Evolutionary conservation across 2,888 invertebrate species (phyloP), one percentile per base, ranked within the genome.

Genomic region (Malthinus seriepunctatus): DNA sequence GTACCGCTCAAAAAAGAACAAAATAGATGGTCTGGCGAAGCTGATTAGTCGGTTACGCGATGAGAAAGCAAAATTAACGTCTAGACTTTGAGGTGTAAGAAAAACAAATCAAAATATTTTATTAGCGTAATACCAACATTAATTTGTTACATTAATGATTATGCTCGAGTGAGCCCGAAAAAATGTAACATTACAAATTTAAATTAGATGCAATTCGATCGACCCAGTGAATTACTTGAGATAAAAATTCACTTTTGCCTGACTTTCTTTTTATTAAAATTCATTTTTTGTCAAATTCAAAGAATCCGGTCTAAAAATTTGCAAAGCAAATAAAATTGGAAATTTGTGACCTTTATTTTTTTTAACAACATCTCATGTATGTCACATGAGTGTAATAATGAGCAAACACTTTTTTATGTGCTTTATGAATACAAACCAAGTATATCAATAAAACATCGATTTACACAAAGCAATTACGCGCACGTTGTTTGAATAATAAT

Each of bases 111-210:
- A 55, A 48, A 48, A 48, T 32, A 11, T 39, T 11, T 39, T 49
- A 56, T 37, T 82, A 70, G 75, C 84, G 83, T 50, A 82, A 51
- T 34, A 44, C 33, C 10, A 51, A 11, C 51, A 12, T 23, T 33
- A 14, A 42, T 15, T 35, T 39, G 23, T 39, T 39, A 39, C 23
- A 15, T 9, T 39, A 39, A 15, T 39, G 9, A 39, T 39, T 39
- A 39, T 12, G n/a, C 39, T 15, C 5, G n/a, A 9, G 9, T 8
- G n/a, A 5, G 9, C 3, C 39, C 6, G 23, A 42, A 42, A 15
- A 42, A 15, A n/a, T 42, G n/a, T n/a, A n/a, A n/a, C 8, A 15
- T 15, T 42, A 15, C 15, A 11, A n/a, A 15, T 15, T 15, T 9
- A 8, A 15, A 15, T 42, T 15, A n/a, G 39, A 42, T 42, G 14